Base-by-base conservation (phyloP, 2,888 invertebrate genomes). In the Drosophila kambysellisi region DNA sequence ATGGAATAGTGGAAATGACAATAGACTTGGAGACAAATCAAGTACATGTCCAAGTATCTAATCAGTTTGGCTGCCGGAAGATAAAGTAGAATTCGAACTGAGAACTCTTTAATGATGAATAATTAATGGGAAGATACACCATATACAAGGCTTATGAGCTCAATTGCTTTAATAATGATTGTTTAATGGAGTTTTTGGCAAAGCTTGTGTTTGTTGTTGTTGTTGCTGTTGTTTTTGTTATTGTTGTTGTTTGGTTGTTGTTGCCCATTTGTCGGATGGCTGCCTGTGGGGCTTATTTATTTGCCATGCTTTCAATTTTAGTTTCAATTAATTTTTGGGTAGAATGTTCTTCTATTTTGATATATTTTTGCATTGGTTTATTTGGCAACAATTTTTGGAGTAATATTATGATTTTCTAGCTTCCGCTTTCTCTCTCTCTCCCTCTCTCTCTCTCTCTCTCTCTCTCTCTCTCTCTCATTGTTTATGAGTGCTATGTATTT, bases 401-500 rank as follows among this genome's bases (percentile, higher is more conserved):
- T 35, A 62, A 51, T 53, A 52, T 41, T 25, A 39, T 39, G 37
- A 56, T 35, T 75, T 39, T 11, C 15, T 25, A 46, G 37, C 56
- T 56, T 4, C 8, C 5, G 17, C 25, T n/a, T 33, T 15, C 35
- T 9, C 25, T 29, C 35, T 30, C 35, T 43, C 6, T 7, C n/a
- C 30, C 39, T 30, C 48, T 48, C 25, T 41, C 17, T 7, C 9
- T 11, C 37, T 61, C 41, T 53, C 7, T 4, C 20, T 12, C 20
- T 25, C 4, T 5, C 52, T 15, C 33, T n/a, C n/a, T 30, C 17
- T 51, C 12, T 12, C 7, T 33, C 20, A 51, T 5, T 35, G 41
- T 17, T 50, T 32, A 50, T 48, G 15, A 72, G 39, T 60, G 66
- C 62, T 60, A 82, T 87, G 84, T 87, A 77, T 83, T 82, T 77